Conservation (phyloP, 2,797 vertebrate genomes). For the Eospalax fontanierii region DNA sequence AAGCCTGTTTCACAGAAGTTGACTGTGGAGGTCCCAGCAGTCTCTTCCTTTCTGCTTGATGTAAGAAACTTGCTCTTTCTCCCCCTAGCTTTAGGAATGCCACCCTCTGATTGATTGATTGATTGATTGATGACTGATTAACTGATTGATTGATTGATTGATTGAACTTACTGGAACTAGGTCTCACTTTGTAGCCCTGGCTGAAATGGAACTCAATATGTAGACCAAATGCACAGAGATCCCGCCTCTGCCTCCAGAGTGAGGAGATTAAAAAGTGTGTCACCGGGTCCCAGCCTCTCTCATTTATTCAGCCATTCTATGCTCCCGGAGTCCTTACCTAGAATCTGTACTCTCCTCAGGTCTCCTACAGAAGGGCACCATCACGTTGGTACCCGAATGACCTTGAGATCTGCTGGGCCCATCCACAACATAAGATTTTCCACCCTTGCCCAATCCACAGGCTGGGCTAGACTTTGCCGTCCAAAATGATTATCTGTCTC, state of each 20-base stretch:
- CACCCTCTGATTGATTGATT: no score
- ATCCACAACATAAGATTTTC: background rate
- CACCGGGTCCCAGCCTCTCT: background rate
- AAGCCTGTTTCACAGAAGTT: background rate
- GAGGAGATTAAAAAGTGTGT: no score
- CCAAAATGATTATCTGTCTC: background rate
- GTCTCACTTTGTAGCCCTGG: no score
- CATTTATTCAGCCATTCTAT: background rate
- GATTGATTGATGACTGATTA: no score
- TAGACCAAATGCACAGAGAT: no score
- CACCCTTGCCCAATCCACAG: background rate
- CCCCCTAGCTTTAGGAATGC: no score
- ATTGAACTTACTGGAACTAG: no score
- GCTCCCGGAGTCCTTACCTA: background rate
- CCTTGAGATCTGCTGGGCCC: background rate
- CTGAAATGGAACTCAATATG: no score
- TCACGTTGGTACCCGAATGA: background rate
- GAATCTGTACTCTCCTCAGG: background rate
- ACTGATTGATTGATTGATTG: no score
- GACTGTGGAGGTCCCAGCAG: background rate
- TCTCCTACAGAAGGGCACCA: background rate
- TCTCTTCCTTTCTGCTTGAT: background rate
- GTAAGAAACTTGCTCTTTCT: background rate
- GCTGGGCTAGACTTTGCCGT: background rate
- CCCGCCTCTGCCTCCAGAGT: no score